phyloP scores from a whole-genome alignment of 2,888 invertebrate species.

The Eubasilissa splendida region DNA sequence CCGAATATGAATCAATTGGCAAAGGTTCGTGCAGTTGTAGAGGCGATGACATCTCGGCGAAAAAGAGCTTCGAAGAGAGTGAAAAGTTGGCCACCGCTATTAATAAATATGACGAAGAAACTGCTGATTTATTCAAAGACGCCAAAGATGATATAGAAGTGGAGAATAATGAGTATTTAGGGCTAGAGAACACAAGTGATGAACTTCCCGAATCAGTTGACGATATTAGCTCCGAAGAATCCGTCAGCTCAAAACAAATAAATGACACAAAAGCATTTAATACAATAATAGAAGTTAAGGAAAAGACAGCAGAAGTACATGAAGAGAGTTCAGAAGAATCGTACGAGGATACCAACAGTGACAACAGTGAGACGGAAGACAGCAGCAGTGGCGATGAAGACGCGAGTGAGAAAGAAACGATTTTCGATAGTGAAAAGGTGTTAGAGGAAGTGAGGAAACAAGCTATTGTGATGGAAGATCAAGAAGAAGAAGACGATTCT shows the following conservation, averaged over 20 bases:
- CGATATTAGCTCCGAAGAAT: constrained; percentile 48
- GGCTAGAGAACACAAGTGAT: constrained; percentile 25
- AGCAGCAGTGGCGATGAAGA: constrained; percentile 31
- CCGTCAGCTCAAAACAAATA: constrained; percentile 8
- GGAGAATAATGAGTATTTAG: constrained; percentile 52
- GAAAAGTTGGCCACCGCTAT: constrained; percentile 10
- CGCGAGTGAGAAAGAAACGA: constrained; percentile 19
- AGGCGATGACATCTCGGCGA: neutral
- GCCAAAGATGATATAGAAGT: constrained; percentile 44
- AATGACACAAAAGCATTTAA: constrained; percentile 54
- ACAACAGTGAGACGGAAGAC: constrained; percentile 38
- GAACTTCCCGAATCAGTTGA: constrained; percentile 40
- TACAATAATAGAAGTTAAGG: constrained; percentile 56
- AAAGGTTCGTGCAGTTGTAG: neutral
- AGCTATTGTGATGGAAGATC: constrained; percentile 30
- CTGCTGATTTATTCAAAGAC: constrained; percentile 28
- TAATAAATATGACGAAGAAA: constrained; percentile 23
- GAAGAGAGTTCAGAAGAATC: constrained; percentile 51
- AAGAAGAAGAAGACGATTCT: constrained; percentile 53
- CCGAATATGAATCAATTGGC: constrained; percentile 14
- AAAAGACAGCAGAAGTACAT: constrained; percentile 44
- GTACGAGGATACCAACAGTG: constrained; percentile 41
- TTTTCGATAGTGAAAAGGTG: constrained; percentile 42
- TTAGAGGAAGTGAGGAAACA: constrained; percentile 45
- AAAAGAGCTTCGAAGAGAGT: constrained; percentile 12